These are phyloP conservation scores for Melieria crassipennis DNA, from an alignment of 2,888 invertebrate genomes.

Conservation along the genomic window DNA sequence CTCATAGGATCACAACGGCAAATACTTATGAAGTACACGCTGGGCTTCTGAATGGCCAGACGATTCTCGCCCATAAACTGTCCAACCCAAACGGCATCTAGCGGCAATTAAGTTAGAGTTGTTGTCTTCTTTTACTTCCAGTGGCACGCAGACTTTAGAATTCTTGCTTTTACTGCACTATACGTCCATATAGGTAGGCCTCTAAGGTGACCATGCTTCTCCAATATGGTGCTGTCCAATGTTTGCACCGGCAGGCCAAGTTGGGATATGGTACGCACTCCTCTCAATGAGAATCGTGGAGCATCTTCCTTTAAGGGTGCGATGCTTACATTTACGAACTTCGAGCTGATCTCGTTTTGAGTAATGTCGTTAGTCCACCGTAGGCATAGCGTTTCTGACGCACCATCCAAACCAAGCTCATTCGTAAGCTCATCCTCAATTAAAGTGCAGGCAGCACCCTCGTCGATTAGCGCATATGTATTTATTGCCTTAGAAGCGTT, in stretches of 20 bases:
- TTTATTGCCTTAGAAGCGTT: conserved; percentile 22
- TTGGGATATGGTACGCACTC: conserved; percentile 33
- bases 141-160: conserved; percentile 2
- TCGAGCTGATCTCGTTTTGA: conserved; percentile 36
- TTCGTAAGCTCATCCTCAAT: conserved; percentile 33
- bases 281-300: conserved; percentile 20
- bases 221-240: conserved; percentile 9
- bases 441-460: conserved; percentile 37
- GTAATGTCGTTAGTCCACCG: conserved; percentile 41
- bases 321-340: conserved; percentile 28
- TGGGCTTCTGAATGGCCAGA: neutral
- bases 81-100: conserved; percentile 38
- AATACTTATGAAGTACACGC: too few relatives aligned
- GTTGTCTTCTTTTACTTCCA: conserved; percentile 4
- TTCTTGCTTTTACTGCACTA: neutral
- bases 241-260: conserved; percentile 33
- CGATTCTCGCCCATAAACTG: conserved; percentile 31
- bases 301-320: conserved; percentile 11
- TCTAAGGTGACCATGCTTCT: conserved; percentile 14
- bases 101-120: conserved; percentile 28
- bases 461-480: conserved; percentile 39
- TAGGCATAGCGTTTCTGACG: conserved; percentile 31
- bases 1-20: neutral
- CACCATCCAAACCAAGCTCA: conserved; percentile 33
- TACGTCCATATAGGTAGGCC: neutral